Percentiles rank a stretch among this genome's conserved stretches.
phyloP scores from a whole-genome alignment of 2,888 invertebrate species.

The Mesopsocus fuscifrons region DNA sequence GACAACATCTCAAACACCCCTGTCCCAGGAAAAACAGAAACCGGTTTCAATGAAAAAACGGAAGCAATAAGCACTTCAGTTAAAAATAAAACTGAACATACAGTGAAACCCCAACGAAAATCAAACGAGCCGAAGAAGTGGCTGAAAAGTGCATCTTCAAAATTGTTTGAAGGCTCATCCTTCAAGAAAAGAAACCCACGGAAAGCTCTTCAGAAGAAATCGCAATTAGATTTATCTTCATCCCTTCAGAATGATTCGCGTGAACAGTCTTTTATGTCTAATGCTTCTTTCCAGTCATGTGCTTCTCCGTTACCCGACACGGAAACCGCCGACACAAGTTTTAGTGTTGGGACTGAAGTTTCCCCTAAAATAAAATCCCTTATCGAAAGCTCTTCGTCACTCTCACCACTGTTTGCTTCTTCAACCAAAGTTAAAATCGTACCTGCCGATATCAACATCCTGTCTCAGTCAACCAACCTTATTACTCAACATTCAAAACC shows the following conservation, averaged over 20 bases:
- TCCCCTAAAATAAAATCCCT: slow-evolving; percentile 1
- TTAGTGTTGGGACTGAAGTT: slow-evolving; percentile 9
- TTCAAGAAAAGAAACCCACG: slow-evolving; percentile 59
- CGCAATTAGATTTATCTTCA: slow-evolving; percentile 18
- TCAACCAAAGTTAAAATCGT: slow-evolving; percentile 20
- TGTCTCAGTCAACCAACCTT: slow-evolving; percentile 20
- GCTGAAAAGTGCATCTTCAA: slow-evolving; percentile 32
- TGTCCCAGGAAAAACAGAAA: slow-evolving; percentile 15
- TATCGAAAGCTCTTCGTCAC: neutral
- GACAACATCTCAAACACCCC: neutral
- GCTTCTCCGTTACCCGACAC: slow-evolving; percentile 6
- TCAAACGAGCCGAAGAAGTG: slow-evolving; percentile 25
- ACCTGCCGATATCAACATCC: slow-evolving; percentile 15
- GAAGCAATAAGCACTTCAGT: slow-evolving; percentile 9
- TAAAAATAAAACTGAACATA: slow-evolving; percentile 12
- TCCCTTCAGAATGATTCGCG: neutral
- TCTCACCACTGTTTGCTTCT: neutral
- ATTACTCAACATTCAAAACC: slow-evolving; percentile 21
- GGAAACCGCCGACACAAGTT: neutral
- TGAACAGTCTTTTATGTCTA: neutral
- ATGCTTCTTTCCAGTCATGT: slow-evolving; percentile 1
- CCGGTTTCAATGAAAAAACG: slow-evolving; percentile 17
- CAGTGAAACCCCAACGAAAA: slow-evolving; percentile 4
- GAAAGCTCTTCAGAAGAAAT: slow-evolving; percentile 34
- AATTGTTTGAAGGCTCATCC: slow-evolving; percentile 45